Evolutionary conservation across 1,140 invertebrate species (phyloP), one percentile per base, ranked within the genome.

Genomic region (Steinernema feltiae): DNA sequence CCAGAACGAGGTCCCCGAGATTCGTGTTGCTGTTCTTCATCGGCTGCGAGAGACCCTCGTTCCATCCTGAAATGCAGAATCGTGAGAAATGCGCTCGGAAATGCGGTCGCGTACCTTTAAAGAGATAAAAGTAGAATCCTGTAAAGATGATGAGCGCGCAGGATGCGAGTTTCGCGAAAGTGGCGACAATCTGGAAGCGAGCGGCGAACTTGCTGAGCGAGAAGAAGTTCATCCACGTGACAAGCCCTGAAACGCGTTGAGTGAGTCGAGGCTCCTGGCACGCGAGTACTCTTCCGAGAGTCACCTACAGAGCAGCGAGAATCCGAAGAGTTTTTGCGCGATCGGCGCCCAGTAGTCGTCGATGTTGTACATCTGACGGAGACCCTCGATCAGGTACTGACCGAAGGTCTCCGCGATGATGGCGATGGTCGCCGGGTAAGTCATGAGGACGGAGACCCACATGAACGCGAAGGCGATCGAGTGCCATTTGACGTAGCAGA

Each of bases 171-270:
- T 85, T 85, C 7, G 84, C 84, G 24, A 82, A 69, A 0, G 84
- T 85, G n/a, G 85, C 84, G 7, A 82, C 71, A 48, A 85, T 85
- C 70, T 85, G 84, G 70, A 85, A 86, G 21, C 85, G 69, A 1
- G 84, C 81, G 24, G 84, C 84, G 71, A 85, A 85, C 69, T 82
- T 85, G 53, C 77, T 82, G 46, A 85, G 70, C 27, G 73, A 78
- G 73, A 85, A 85, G 73, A 85, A 85, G 78, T 85, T 85, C 81
- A 85, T 85, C 84, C 84, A 85, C 27, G 85, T 86, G 30, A 85
- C 78, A 12, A 85, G 74, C 80, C 75, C 84, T 85, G 70, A 70
- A 86, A 70, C 71, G 1, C 27, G 35, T 73, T 30, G 24, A 18
- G 35, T 41, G 7, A 41, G n/a, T 30, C n/a, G 35, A 41, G 32